Evolutionary conservation across 2,888 invertebrate species (phyloP).

Genomic region (Metallyticus violacea): DNA sequence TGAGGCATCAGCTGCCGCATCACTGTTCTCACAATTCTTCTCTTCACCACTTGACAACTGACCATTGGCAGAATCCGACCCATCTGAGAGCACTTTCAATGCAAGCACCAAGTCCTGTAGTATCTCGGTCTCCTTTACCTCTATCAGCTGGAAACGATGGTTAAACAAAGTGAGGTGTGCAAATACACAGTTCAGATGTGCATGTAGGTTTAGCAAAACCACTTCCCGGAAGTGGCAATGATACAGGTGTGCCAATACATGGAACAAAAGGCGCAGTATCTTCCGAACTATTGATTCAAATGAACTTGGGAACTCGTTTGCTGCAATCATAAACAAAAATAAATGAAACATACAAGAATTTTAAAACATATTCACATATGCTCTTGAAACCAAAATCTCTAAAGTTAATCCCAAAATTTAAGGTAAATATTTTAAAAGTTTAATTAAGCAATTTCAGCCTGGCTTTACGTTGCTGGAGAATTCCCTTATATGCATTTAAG

Average conservation of each 20-base stretch:
- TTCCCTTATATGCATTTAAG: no score
- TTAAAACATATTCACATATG: neutral
- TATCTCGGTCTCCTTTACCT: slow-evolving; percentile 86
- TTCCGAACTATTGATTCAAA: slow-evolving; percentile 95
- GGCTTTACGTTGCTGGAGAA: no score
- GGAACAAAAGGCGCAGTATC: slow-evolving; percentile 93
- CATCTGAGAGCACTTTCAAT: slow-evolving; percentile 48
- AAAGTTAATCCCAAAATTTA: no score
- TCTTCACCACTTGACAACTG: neutral
- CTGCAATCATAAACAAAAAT: slow-evolving; percentile 51
- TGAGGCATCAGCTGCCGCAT: neutral
- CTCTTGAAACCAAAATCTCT: neutral
- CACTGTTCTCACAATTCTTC: neutral
- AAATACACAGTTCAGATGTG: slow-evolving; percentile 96
- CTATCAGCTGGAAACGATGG: slow-evolving; percentile 87
- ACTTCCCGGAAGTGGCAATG: slow-evolving; percentile 97
- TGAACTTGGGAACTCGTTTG: slow-evolving; percentile 89
- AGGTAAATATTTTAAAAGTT: no score
- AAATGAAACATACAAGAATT: neutral
- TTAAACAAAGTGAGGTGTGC: slow-evolving; percentile 87
- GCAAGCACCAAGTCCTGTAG: slow-evolving; percentile 88
- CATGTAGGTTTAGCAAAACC: slow-evolving; percentile 88
- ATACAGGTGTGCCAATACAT: slow-evolving; percentile 97
- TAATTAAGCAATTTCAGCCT: no score
- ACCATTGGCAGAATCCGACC: neutral